Percentiles rank a stretch among this genome's conserved stretches.
These are phyloP conservation scores for Vanacampus margaritifer DNA, from an alignment of 2,113 vertebrate species.

Conservation along the genomic window DNA sequence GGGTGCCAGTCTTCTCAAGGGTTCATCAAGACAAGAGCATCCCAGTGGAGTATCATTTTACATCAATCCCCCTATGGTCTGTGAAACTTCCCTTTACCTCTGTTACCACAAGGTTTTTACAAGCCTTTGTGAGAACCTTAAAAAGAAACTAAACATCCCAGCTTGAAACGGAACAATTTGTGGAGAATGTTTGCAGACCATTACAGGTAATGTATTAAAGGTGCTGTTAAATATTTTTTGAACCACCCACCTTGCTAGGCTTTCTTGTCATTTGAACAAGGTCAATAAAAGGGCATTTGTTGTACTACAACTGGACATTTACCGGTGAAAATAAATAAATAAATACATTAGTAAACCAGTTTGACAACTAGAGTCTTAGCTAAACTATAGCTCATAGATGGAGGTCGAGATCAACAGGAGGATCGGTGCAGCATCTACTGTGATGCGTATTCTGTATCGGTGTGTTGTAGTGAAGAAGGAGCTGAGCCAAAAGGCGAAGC, in stretches of 20 bases:
- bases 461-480: too few relatives aligned
- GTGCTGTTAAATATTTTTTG: constrained; percentile 36
- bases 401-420: too few relatives aligned
- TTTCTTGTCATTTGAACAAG: constrained; percentile 29
- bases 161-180: constrained; percentile 39
- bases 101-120: constrained; percentile 27
- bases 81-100: constrained; percentile 26
- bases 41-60: constrained; percentile 38
- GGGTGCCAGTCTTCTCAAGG: constrained; percentile 35
- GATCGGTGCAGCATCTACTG: too few relatives aligned
- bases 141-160: neutral
- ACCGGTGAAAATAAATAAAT: neutral
- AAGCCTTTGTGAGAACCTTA: constrained; percentile 27
- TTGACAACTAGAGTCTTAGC: too few relatives aligned
- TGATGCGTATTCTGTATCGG: too few relatives aligned
- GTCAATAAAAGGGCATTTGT: constrained; percentile 27
- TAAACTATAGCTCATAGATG: too few relatives aligned
- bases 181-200: constrained; percentile 53
- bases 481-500: too few relatives aligned
- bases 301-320: constrained; percentile 25
- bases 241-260: constrained; percentile 34
- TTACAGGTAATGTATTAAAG: constrained; percentile 46
- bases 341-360: too few relatives aligned
- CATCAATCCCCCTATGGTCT: constrained; percentile 28
- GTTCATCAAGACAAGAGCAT: constrained; percentile 42